Percentiles rank a stretch among this genome's conserved stretches.
phyloP scores from a whole-genome alignment of 2,113 vertebrate species.

The Megatriorchis doriae region DNA sequence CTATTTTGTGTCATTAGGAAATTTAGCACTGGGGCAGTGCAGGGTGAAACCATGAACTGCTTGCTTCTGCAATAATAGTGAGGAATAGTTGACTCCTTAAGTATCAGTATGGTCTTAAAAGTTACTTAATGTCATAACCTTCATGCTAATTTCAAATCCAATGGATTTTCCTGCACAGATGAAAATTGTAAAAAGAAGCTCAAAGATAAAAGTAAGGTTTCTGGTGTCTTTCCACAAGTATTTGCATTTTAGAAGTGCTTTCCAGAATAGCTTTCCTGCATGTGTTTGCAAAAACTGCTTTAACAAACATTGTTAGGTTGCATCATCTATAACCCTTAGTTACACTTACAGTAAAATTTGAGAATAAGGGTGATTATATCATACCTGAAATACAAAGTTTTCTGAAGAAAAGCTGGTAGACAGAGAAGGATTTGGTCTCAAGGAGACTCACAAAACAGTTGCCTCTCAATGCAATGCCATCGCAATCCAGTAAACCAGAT shows the following conservation, averaged over 20 bases:
- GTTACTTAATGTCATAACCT: slow-evolving; percentile 16
- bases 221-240: slow-evolving; percentile 49
- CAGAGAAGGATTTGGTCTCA: not conserved
- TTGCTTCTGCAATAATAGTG: not conserved
- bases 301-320: slow-evolving; percentile 30
- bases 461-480: not conserved
- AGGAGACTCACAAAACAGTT: not conserved
- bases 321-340: slow-evolving; percentile 66
- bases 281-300: slow-evolving; percentile 70
- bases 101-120: not conserved
- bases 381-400: not conserved
- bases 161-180: slow-evolving; percentile 87
- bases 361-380: not conserved
- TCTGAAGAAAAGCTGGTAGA: not conserved
- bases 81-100: not conserved
- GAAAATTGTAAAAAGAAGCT: slow-evolving; percentile 98
- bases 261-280: slow-evolving; percentile 77
- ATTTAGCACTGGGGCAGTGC: rapidly evolving
- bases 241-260: slow-evolving; percentile 52
- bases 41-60: not conserved
- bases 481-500: not conserved
- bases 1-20: not conserved
- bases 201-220: slow-evolving; percentile 98
- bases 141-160: slow-evolving; percentile 61
- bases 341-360: not conserved